Conservation (phyloP, 2,888 invertebrate species). For the Phortica magna region DNA sequence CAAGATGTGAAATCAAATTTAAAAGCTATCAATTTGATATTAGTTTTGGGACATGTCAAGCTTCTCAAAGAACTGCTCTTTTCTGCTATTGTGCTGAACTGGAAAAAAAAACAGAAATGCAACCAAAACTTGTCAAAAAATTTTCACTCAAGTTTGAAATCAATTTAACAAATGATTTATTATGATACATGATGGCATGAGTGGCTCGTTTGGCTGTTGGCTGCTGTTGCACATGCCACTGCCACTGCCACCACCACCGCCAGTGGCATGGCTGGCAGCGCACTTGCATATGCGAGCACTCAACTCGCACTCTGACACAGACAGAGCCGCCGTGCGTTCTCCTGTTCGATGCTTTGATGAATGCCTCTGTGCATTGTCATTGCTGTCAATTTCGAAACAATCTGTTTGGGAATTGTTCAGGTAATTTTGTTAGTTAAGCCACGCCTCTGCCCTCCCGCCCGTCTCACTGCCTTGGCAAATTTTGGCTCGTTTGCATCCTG, state of each 20-base stretch:
- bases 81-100: constrained; percentile 22
- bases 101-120: not conserved
- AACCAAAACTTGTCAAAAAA: constrained; percentile 50
- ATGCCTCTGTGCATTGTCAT: constrained; percentile 67
- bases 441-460: too few relatives aligned
- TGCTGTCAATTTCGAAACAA: constrained; percentile 65
- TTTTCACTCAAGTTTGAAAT: constrained; percentile 55
- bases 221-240: not conserved
- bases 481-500: not conserved
- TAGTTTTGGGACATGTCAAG: constrained; percentile 57
- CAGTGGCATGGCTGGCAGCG: not conserved
- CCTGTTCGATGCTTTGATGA: constrained; percentile 52
- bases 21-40: constrained; percentile 75
- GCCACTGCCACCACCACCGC: not conserved
- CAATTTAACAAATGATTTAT: constrained; percentile 69
- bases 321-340: not conserved
- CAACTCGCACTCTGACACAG: not conserved
- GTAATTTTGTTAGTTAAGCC: constrained; percentile 23
- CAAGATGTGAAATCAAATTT: constrained; percentile 75
- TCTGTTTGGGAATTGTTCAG: constrained; percentile 48
- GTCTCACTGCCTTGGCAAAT: not conserved
- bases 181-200: constrained; percentile 48
- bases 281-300: not conserved
- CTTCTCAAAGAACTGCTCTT: not conserved
- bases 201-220: not conserved